Base-by-base conservation (phyloP, 2,113 vertebrate genomes). In the Phaethornis superciliosus region DNA sequence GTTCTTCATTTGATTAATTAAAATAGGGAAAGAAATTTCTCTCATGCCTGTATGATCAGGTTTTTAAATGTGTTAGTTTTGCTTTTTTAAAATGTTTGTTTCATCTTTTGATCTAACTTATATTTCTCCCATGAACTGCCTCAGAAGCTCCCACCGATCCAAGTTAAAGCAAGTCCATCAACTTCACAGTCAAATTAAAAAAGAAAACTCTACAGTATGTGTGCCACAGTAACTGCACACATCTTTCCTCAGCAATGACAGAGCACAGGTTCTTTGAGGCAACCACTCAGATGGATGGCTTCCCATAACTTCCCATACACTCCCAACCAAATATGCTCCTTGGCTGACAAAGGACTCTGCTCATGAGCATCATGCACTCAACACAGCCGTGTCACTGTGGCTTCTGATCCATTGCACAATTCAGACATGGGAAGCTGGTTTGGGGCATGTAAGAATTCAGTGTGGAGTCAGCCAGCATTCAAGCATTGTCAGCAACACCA, bases 241-340 rank as follows among this genome's bases (percentile, higher is more conserved):
- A 13, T 27, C 3, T 1, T 19, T 59, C 20, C 81, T 46, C 58
- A 44, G 56, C 0, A 0, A 30, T 8, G 40, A 78, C 37, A 63
- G 40, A 51, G 71, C 37, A 37, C 19, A 59, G 30, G 15, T 24
- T 52, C 60, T 56, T 28, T 1, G 6, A 71, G 30, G 55, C 52
- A 62, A 26, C 8, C 32, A 27, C 40, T 35, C 20, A 60, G 30
- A 30, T 3, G 17, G 32, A 68, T 12, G 23, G 24, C 26, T n/a
- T n/a, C n/a, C n/a, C n/a, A n/a, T 18, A 65, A 15, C 10, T 21
- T 33, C 60, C 54, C 23, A 9, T 30, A 85, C 12, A n/a, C 1
- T 12, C 35, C n/a, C 55, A 28, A 21, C n/a, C 69, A 54, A 78
- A 93, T 26, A 35, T 7, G n/a, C 2, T 72, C 46, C 24, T 23